Conservation (phyloP, 1,140 invertebrate genomes). For the Drosophila arizonae region DNA sequence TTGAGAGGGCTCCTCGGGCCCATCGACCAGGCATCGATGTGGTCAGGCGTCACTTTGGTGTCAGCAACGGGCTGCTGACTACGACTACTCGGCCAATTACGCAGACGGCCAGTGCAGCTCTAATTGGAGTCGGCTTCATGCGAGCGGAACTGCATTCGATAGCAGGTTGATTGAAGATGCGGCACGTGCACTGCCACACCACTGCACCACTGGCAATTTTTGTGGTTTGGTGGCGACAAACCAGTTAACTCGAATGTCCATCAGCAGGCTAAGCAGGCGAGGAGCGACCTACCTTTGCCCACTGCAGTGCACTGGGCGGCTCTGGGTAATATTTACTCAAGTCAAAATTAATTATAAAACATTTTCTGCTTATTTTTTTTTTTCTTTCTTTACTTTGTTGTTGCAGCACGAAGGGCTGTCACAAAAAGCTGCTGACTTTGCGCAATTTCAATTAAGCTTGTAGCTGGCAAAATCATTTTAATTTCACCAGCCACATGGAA, state of each 20-base stretch:
- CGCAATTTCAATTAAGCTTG: slow-evolving; percentile 12
- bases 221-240: neutral
- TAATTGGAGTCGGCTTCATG: slow-evolving; percentile 25
- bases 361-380: no score
- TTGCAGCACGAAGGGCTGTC: slow-evolving; percentile 15
- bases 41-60: slow-evolving; percentile 50
- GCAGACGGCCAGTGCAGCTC: neutral
- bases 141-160: slow-evolving; percentile 6
- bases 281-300: neutral
- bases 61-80: neutral
- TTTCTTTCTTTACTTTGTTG: neutral
- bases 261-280: neutral
- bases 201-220: neutral
- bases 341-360: neutral
- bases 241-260: neutral
- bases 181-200: neutral
- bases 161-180: slow-evolving; percentile 7
- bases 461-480: slow-evolving; percentile 29
- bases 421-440: slow-evolving; percentile 11
- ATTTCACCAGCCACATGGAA: slow-evolving; percentile 40
- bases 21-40: slow-evolving; percentile 52
- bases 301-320: no score
- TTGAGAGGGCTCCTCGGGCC: slow-evolving; percentile 24
- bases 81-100: neutral
- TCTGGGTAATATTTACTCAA: neutral